Base-by-base conservation (phyloP, 2,888 invertebrate genomes). In the Watsonalla cultraria region DNA sequence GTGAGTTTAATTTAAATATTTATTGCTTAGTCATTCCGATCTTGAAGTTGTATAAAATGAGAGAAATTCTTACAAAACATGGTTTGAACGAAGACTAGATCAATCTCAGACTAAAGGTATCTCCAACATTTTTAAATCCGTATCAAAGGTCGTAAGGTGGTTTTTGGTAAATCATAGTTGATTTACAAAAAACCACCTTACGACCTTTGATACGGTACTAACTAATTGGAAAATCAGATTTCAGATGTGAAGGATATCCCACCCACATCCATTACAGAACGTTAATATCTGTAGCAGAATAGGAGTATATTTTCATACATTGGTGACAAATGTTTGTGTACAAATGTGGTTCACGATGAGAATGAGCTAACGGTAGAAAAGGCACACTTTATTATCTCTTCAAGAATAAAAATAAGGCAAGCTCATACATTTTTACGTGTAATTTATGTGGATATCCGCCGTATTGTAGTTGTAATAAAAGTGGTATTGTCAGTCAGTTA, bases 1-100 rank as follows among this genome's bases (percentile, higher is more conserved):
- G 87, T 86, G 61, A 70, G 74, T 65, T 11, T 8, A 7, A 24
- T 24, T 24, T 24, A 24, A 24, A 24, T 24, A 24, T 24, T 24
- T 24, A 24, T 24, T 24, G 24, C 24, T 11, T 45, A 13, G 47
- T 42, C 33, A 45, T n/a, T n/a, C n/a, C n/a, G n/a, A n/a, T n/a
- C n/a, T n/a, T n/a, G n/a, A n/a, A n/a, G n/a, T n/a, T n/a, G n/a
- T n/a, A n/a, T n/a, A n/a, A n/a, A n/a, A n/a, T n/a, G n/a, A n/a
- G n/a, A n/a, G n/a, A n/a, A n/a, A n/a, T n/a, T n/a, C n/a, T n/a
- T n/a, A n/a, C 24, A 24, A 24, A 24, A 24, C 24, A 24, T 24
- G 24, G 4, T 24, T 24, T 24, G 4, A 24, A 4, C 24, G 24
- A 24, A 24, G 24, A 24, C 24, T 24, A 24, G 2, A 24, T 24